Evolutionary conservation across 92 coral and sea anemone genomes (phyloP).

Genomic region (Epizoanthus ramosus): DNA sequence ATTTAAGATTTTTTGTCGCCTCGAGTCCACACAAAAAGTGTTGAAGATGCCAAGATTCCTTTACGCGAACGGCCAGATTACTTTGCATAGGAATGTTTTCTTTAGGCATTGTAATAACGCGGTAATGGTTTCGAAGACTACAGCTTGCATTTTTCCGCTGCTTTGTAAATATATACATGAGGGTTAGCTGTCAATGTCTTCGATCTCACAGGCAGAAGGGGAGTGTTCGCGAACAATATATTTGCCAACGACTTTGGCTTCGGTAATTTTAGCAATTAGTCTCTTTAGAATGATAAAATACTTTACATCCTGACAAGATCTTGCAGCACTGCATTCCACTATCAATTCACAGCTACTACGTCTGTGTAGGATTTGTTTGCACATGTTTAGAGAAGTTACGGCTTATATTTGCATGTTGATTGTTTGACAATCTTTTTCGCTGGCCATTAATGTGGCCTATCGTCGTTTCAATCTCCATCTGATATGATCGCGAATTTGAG

Average conservation of each 20-base stretch:
- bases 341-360: not conserved
- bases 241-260: constrained; percentile 6
- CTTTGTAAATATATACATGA: constrained; percentile 40
- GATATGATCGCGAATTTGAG: constrained; percentile 47
- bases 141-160: constrained; percentile 33
- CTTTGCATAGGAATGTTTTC: constrained; percentile 42
- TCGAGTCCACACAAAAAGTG: not conserved
- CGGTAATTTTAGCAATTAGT: constrained; percentile 13
- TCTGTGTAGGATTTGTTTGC: constrained; percentile 2
- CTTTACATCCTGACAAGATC: constrained; percentile 8
- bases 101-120: constrained; percentile 38
- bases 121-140: constrained; percentile 29
- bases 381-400: constrained; percentile 2
- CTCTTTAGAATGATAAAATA: constrained; percentile 2
- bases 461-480: constrained; percentile 30
- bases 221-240: constrained; percentile 36
- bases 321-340: constrained; percentile 23
- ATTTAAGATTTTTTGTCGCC: not conserved
- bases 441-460: constrained; percentile 35
- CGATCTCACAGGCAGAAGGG: constrained; percentile 1
- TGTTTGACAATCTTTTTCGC: constrained; percentile 17
- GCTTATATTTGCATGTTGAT: constrained; percentile 20
- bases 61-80: not conserved
- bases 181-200: constrained; percentile 37
- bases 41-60: constrained; percentile 13